phyloP scores from a whole-genome alignment of 2,113 vertebrate species.

The Embiotoca jacksoni region DNA sequence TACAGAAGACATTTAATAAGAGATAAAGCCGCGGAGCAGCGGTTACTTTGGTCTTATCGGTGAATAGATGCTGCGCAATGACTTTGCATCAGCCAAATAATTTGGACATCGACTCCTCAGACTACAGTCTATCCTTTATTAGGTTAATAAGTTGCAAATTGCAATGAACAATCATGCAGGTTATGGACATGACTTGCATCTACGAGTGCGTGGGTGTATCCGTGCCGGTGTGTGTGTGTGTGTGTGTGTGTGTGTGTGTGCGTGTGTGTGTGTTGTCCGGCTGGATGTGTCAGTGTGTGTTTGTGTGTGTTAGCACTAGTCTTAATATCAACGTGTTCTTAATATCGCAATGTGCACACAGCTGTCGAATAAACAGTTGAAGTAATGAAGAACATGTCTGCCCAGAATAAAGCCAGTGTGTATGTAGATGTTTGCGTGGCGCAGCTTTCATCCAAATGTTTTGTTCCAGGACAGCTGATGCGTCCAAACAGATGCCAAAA shows the following conservation, averaged over 20 bases:
- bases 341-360: conserved; percentile 26
- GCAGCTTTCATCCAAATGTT: conserved; percentile 70
- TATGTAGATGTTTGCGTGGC: conserved; percentile 53
- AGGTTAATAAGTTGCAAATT: conserved; percentile 66
- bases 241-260: conserved; percentile 35
- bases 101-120: conserved; percentile 17
- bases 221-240: conserved; percentile 79
- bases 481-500: conserved; percentile 53
- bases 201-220: conserved; percentile 72
- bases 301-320: conserved; percentile 28
- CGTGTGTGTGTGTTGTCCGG: conserved; percentile 56
- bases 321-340: conserved; percentile 24
- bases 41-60: conserved; percentile 4
- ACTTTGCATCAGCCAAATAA: conserved; percentile 39
- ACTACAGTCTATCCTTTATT: conserved; percentile 5
- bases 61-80: conserved; percentile 68
- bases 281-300: conserved; percentile 53
- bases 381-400: conserved; percentile 22
- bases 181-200: conserved; percentile 77
- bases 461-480: conserved; percentile 54
- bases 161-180: conserved; percentile 55
- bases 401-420: neutral
- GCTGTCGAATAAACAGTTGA: conserved; percentile 28
- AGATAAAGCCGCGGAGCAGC: conserved; percentile 5
- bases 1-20: conserved; percentile 10